Base-by-base conservation (phyloP, 2,113 vertebrate species). In the Macquaria australasica region DNA sequence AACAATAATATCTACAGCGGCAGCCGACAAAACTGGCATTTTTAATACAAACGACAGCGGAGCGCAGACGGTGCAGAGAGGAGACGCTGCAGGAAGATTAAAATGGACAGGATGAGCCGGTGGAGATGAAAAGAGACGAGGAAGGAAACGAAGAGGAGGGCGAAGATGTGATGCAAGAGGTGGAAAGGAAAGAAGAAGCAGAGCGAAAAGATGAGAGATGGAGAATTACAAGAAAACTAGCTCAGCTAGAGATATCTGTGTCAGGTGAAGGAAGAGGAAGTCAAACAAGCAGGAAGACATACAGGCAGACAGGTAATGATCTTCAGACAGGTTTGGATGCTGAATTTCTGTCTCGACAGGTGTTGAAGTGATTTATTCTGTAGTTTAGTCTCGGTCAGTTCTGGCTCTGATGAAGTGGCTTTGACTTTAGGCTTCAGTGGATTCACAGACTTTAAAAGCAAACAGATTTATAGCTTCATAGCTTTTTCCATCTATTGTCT, bases 81-180 rank as follows among this genome's bases (percentile, higher is more conserved):
- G 56, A 83, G 73, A 53, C 4, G 14, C 66, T n/a, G 72, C 18
- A 14, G 58, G 50, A 59, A 76, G 77, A 83, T 83, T 62, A 34
- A 83, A 83, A 77, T 64, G 77, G 85, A 83, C 73, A 41, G 48
- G 69, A 71, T 64, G 83, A 84, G 74, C 73, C 56, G 51, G 81
- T 25, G 31, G 73, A 60, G 62, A 87, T 74, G 64, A 85, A 69
- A 60, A 69, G 53, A 68, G 64, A 64, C 37, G 15, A 77, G 78
- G 67, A 66, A 55, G 77, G 63, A 81, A 58, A 73, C 1, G 4
- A 43, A 71, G 73, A 58, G 74, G 39, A 55, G 34, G 77, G 60
- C 18, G 16, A 85, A 16, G 74, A 62, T 51, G 79, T 87, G 89
- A 91, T 88, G 89, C 87, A 91, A 91, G 87, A 85, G 45, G 56